Percentiles rank a stretch among this genome's conserved stretches.
phyloP scores from a whole-genome alignment of 2,113 vertebrate genomes.

The Thinocorus orbignyianus region DNA sequence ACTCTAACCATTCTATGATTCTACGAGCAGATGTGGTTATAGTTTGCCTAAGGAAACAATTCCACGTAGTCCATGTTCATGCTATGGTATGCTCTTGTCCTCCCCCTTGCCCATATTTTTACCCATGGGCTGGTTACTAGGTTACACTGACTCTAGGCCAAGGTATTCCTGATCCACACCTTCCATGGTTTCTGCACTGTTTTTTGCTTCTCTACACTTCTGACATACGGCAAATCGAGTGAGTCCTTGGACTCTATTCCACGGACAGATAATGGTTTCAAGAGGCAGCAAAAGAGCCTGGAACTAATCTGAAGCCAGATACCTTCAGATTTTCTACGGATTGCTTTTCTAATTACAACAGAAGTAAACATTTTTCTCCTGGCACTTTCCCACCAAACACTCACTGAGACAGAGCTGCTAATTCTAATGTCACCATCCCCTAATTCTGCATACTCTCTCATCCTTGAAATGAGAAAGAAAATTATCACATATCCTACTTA shows the following conservation, averaged over 20 bases:
- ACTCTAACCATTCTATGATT: no score
- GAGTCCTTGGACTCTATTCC: background rate
- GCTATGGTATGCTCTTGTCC: background rate
- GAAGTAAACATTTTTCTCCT: conserved; percentile 13
- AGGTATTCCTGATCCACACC: background rate
- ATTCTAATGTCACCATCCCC: background rate
- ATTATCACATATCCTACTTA: background rate
- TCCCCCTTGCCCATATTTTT: background rate
- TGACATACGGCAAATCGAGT: background rate
- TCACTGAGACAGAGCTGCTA: background rate
- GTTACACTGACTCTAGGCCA: background rate
- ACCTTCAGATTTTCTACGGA: conserved; percentile 15
- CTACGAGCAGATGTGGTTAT: background rate
- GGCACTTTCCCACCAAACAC: background rate
- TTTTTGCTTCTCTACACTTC: background rate
- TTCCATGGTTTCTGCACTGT: background rate
- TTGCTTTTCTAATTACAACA: conserved; percentile 32
- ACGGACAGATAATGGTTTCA: background rate
- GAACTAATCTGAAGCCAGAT: background rate
- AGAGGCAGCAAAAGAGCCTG: background rate
- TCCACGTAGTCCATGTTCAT: background rate
- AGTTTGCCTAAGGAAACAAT: background rate
- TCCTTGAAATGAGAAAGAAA: conserved; percentile 7
- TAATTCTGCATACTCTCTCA: background rate
- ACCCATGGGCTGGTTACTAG: background rate